Percentiles rank a stretch among this genome's conserved stretches.
Evolutionary conservation across 2,797 vertebrate species (phyloP).

Genomic region (Myotis myotis): DNA sequence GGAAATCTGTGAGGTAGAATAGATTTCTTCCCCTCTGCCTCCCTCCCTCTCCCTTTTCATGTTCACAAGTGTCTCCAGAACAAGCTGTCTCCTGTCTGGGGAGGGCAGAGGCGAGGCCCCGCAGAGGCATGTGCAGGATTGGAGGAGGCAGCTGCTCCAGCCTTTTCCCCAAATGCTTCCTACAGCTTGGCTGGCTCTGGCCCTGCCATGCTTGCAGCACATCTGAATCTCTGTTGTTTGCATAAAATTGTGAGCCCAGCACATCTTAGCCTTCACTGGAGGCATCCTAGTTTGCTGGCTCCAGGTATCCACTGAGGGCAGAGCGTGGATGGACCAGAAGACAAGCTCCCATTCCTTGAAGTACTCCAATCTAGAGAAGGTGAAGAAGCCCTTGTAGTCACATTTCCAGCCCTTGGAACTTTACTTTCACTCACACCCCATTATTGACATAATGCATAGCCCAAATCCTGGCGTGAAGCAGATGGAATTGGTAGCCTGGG

Average conservation of each 20-base stretch:
- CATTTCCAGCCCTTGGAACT: background rate
- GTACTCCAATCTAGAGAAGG: background rate
- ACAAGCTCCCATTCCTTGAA: background rate
- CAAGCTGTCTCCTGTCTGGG: constrained; percentile 43
- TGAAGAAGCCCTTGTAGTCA: background rate
- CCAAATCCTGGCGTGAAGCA: background rate
- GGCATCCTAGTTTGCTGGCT: background rate
- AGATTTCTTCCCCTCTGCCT: background rate
- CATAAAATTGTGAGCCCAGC: background rate
- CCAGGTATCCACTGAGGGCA: background rate
- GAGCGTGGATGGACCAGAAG: background rate
- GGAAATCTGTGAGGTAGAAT: background rate
- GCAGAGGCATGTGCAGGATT: background rate
- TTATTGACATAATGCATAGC: background rate
- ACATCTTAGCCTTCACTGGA: background rate
- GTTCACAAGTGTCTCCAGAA: constrained; percentile 37
- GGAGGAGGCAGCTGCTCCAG: background rate
- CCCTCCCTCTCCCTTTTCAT: constrained; percentile 28
- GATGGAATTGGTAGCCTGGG: background rate
- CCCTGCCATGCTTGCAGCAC: background rate
- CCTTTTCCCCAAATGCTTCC: background rate
- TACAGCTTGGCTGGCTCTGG: background rate
- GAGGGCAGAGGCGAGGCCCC: background rate
- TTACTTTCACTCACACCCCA: background rate
- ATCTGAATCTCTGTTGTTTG: background rate